Evolutionary conservation across 2,888 invertebrate species (phyloP), one percentile per base, ranked within the genome.

Genomic region (Gibbula magus): DNA sequence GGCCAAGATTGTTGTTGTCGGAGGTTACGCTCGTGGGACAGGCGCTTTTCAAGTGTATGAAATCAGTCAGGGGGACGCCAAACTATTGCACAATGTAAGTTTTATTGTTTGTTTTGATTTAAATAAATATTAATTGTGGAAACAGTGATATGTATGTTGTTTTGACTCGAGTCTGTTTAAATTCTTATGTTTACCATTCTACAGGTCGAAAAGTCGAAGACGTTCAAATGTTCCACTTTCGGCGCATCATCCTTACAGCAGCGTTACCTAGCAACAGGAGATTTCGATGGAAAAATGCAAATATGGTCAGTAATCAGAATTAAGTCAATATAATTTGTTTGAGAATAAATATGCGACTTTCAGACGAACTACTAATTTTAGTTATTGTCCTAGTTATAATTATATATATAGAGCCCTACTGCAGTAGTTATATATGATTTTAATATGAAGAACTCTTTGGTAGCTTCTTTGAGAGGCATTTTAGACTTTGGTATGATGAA

Each of bases 171-270:
- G 13, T 20, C 66, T 39, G 18, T 20, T 10, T 18, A 25, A 4
- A 1, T 22, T 56, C 1, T 4, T 56, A 18, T 77, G 66, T 56
- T 25, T 20, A 74, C 32, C 79, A 67, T 53, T 77, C 80, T 84
- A 18, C 83, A 94, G 94, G 95, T 96, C 84, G 96, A 96, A 87
- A 96, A 96, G 89, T 95, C 96, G n/a, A 95, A 95, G 83, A 95
- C 97, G 0, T 96, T 98, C 85, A 98, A 98, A 94, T 98, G 98
- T 94, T 96, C 96, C 25, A 97, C 98, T 0, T 99, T 99, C 93
- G 97, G 97, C 67, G 97, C 98, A 0, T 96, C 97, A 16, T 96
- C 95, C 86, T 94, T 97, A 78, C 94, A 96, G 73, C 96, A 96
- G 88, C 94, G 98, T 80, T 95, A 96, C 93, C 94, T 99, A 85